phyloP scores from a whole-genome alignment of 2,113 vertebrate genomes.

The Crotalus viridis region DNA sequence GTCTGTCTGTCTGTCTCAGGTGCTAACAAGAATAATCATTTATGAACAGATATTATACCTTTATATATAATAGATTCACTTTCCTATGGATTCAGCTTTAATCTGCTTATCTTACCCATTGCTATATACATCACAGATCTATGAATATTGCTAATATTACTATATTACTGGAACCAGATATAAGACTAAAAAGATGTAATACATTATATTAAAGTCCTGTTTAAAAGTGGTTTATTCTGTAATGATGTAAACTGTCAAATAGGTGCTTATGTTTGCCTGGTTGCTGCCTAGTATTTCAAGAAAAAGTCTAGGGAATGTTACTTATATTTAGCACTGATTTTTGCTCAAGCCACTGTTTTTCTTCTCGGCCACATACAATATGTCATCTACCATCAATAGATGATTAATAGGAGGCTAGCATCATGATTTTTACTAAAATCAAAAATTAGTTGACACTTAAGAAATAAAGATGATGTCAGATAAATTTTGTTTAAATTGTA shows the following conservation, averaged over 20 bases:
- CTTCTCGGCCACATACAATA: not conserved
- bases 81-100: not conserved
- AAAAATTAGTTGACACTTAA: not conserved
- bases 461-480: slow-evolving; percentile 12
- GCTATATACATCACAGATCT: not conserved
- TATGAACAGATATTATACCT: not conserved
- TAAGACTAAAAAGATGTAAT: not conserved
- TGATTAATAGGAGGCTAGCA: not conserved
- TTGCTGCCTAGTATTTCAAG: not conserved
- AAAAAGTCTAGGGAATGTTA: not conserved
- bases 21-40: not conserved
- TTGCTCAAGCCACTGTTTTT: not conserved
- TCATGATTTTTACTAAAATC: not conserved
- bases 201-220: not conserved
- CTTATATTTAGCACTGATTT: not conserved
- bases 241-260: not conserved
- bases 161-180: not conserved
- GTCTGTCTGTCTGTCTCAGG: not conserved
- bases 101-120: not conserved
- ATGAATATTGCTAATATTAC: not conserved
- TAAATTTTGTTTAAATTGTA: not conserved
- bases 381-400: not conserved
- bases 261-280: not conserved
- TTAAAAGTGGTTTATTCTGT: not conserved
- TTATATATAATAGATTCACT: not conserved